A percentile compares a stretch with the other conserved stretches of the same genome.
Evolutionary conservation across 2,797 vertebrate species (phyloP).

Genomic region (Peromyscus melanophrys): DNA sequence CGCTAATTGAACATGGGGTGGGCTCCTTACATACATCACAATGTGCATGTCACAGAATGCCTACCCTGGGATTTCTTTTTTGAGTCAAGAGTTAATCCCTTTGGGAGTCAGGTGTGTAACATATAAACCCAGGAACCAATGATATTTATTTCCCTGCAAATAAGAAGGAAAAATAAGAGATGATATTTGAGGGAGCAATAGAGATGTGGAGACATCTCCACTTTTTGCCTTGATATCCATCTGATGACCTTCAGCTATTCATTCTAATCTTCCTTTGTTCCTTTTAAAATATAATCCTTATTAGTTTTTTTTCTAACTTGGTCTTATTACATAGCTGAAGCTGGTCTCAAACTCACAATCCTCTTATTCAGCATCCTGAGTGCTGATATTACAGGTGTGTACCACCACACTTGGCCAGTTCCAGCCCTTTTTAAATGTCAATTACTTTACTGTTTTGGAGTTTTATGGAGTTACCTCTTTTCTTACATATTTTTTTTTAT

Average conservation of each 20-base stretch:
- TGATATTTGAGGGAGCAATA: background rate
- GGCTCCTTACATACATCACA: background rate
- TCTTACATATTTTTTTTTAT: background rate
- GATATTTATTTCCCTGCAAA: background rate
- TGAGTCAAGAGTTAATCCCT: background rate
- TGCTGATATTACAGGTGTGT: background rate
- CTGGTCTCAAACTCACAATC: background rate
- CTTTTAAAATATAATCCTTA: background rate
- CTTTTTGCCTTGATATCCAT: background rate
- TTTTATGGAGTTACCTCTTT: background rate
- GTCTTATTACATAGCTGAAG: background rate
- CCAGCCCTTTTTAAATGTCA: background rate
- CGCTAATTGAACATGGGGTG: background rate
- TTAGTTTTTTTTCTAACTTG: background rate
- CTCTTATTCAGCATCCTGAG: background rate
- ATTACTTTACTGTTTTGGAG: background rate
- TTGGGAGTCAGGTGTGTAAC: background rate
- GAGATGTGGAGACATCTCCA: background rate
- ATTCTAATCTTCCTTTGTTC: background rate
- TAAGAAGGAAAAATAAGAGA: conserved; percentile 12
- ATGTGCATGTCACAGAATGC: background rate
- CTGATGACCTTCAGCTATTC: background rate
- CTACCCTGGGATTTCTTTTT: background rate
- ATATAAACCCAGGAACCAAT: background rate
- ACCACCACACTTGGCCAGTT: background rate